Percentiles rank a stretch among this genome's conserved stretches.
These are phyloP conservation scores for Nephrocerus scutellatus DNA, from an alignment of 2,888 invertebrate species.

Conservation along the genomic window DNA sequence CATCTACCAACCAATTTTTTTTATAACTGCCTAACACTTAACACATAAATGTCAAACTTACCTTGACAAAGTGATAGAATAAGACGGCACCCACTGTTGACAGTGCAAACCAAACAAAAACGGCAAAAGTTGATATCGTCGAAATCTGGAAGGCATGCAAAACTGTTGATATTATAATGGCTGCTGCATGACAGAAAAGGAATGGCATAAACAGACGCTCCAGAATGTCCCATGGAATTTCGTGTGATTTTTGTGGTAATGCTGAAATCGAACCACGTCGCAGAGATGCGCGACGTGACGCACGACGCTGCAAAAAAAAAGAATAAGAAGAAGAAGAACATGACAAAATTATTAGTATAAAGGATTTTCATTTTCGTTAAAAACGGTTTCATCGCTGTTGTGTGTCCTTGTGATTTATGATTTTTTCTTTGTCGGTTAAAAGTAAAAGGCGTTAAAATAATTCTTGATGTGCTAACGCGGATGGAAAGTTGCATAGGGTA, in stretches of 20 bases:
- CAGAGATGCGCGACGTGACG: conserved; percentile 52
- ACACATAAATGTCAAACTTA: conserved; percentile 46
- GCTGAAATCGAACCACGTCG: conserved; percentile 55
- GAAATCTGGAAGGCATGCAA: conserved; percentile 67
- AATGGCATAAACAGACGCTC: conserved; percentile 70
- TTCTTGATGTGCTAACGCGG: too few relatives aligned
- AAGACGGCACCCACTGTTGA: conserved; percentile 67
- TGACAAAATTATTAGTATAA: conserved; percentile 12
- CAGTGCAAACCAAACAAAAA: conserved; percentile 70
- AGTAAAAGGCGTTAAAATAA: too few relatives aligned
- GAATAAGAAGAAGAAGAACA: conserved; percentile 11
- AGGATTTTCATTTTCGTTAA: too few relatives aligned
- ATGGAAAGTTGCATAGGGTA: too few relatives aligned
- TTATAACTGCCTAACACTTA: too few relatives aligned
- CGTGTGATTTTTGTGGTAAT: conserved; percentile 53
- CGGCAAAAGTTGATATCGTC: conserved; percentile 67
- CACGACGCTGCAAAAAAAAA: conserved; percentile 36
- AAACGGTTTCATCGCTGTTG: too few relatives aligned
- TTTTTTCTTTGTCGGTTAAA: too few relatives aligned
- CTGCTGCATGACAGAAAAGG: conserved; percentile 72
- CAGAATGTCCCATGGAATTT: conserved; percentile 63
- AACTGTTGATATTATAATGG: conserved; percentile 65
- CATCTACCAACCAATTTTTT: too few relatives aligned
- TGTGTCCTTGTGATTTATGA: too few relatives aligned
- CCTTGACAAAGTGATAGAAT: conserved; percentile 81